A percentile compares a stretch with the other conserved stretches of the same genome.
phyloP scores from a whole-genome alignment of 2,113 vertebrate species.

The Symphodus melops region DNA sequence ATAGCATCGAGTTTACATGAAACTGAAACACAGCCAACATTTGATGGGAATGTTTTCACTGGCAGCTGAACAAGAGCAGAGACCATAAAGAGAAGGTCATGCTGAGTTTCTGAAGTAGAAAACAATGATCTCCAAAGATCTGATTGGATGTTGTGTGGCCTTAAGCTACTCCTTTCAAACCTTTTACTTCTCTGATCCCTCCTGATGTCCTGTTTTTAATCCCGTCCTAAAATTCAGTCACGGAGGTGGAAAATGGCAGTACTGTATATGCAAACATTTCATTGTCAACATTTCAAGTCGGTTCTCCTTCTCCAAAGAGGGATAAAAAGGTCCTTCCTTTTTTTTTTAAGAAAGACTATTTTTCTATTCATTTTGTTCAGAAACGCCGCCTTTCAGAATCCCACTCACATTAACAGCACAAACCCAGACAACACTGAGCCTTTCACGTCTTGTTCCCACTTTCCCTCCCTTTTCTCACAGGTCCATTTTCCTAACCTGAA shows the following conservation, averaged over 20 bases:
- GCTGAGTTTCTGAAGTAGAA: conserved; percentile 7
- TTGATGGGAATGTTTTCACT: conserved; percentile 53
- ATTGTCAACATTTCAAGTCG: neutral
- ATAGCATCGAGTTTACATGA: conserved; percentile 28
- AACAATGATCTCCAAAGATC: conserved; percentile 13
- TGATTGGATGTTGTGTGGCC: conserved; percentile 21
- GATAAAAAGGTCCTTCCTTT: conserved; percentile 2
- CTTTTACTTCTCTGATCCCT: conserved; percentile 22
- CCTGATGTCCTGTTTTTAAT: conserved; percentile 27
- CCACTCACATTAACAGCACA: conserved; percentile 32
- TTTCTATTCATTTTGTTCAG: conserved; percentile 37
- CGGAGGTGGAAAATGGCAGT: conserved; percentile 2
- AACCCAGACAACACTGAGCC: conserved; percentile 61
- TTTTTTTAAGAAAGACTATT: conserved; percentile 16
- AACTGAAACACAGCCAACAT: conserved; percentile 39
- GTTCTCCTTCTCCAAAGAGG: neutral
- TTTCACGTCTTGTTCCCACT: conserved; percentile 46
- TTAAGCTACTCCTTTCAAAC: conserved; percentile 11
- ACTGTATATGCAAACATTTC: conserved; percentile 13
- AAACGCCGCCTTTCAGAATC: conserved; percentile 34
- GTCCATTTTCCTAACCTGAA: conserved; percentile 60
- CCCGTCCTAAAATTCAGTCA: neutral
- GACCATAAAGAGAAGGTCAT: conserved; percentile 11
- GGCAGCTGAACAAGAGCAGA: conserved; percentile 16
- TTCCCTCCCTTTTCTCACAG: conserved; percentile 56